Conservation (phyloP, 2,888 invertebrate genomes). For the Ormia ochracea region DNA sequence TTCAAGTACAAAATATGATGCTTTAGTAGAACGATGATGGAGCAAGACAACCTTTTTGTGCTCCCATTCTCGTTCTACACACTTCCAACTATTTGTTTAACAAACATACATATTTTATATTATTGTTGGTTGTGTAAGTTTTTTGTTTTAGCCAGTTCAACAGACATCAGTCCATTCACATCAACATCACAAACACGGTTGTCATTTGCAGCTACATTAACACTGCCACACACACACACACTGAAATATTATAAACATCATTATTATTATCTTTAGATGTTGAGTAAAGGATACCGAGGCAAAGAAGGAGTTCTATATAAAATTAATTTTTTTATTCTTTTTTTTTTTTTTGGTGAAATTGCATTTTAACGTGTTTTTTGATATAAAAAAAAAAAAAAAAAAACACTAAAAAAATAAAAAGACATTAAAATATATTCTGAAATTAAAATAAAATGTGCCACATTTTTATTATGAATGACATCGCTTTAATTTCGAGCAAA, state of each 20-base stretch:
- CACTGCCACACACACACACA: slow-evolving; percentile 1
- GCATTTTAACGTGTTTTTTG: slow-evolving; percentile 47
- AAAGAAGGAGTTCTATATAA: slow-evolving; percentile 31
- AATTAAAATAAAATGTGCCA: slow-evolving; percentile 62
- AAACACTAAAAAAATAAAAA: background rate
- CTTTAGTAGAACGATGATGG: slow-evolving; percentile 46
- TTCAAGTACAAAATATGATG: slow-evolving; percentile 61
- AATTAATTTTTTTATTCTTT: background rate
- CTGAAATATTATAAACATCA: background rate
- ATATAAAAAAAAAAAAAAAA: slow-evolving; percentile 15
- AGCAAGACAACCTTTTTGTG: slow-evolving; percentile 34
- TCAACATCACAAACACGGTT: slow-evolving; percentile 36
- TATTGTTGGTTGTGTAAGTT: slow-evolving; percentile 33
- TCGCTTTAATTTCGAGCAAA: slow-evolving; percentile 4
- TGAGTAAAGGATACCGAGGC: slow-evolving; percentile 28
- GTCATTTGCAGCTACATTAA: slow-evolving; percentile 31
- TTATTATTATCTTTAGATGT: slow-evolving; percentile 15
- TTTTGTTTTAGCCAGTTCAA: slow-evolving; percentile 50
- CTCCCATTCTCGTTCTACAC: background rate
- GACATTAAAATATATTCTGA: slow-evolving; percentile 23
- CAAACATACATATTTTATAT: slow-evolving; percentile 4
- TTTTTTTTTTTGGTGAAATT: slow-evolving; percentile 41
- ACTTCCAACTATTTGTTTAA: slow-evolving; percentile 31
- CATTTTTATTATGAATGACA: slow-evolving; percentile 61
- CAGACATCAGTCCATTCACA: slow-evolving; percentile 59